Percentiles rank a stretch among this genome's conserved stretches.
These are phyloP conservation scores for Alosa alosa DNA, from an alignment of 2,113 vertebrate genomes.

Conservation along the genomic window DNA sequence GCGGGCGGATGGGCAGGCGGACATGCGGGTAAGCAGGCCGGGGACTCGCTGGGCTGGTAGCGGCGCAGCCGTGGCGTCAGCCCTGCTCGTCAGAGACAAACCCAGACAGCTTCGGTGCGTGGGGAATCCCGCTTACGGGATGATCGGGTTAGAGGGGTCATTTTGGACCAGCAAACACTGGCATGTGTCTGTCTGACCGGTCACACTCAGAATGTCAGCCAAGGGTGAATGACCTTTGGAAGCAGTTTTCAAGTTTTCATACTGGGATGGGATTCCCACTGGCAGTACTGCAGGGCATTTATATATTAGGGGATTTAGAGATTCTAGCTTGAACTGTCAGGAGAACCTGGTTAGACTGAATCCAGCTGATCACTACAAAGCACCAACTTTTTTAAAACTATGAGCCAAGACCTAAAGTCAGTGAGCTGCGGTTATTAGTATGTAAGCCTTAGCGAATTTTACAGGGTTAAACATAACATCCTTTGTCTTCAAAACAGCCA, in stretches of 20 bases:
- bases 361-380: too few relatives aligned
- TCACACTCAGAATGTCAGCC: slow-evolving; percentile 1
- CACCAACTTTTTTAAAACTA: too few relatives aligned
- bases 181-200: neutral
- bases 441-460: neutral
- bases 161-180: neutral
- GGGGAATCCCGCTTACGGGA: neutral
- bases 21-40: neutral
- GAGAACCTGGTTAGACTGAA: neutral
- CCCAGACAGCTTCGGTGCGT: neutral
- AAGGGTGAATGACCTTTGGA: neutral
- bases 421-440: neutral
- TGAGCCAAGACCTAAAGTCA: too few relatives aligned
- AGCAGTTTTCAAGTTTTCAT: neutral
- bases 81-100: neutral
- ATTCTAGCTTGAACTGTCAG: neutral
- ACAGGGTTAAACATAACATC: neutral
- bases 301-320: neutral
- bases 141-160: neutral
- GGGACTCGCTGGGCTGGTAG: neutral
- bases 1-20: too few relatives aligned
- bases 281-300: neutral
- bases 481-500: neutral
- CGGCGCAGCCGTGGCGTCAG: neutral
- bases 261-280: neutral